Percentiles rank a stretch among this genome's conserved stretches.
phyloP scores from a whole-genome alignment of 2,888 invertebrate species.

The Timema cristinae region DNA sequence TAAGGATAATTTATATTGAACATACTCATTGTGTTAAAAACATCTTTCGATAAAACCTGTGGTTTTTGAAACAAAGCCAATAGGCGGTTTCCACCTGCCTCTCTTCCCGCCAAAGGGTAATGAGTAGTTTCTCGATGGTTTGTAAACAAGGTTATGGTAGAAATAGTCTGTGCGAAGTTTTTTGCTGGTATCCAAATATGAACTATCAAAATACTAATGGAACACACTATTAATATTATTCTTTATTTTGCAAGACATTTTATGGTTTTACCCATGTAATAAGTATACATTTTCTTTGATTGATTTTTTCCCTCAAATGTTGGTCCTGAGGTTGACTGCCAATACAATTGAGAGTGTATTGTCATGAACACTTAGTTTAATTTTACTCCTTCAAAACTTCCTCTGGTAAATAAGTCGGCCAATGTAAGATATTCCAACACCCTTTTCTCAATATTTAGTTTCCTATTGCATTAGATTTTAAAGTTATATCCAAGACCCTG shows the following conservation, averaged over 20 bases:
- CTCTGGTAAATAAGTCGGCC: too few relatives aligned
- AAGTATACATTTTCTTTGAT: too few relatives aligned
- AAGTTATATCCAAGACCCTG: too few relatives aligned
- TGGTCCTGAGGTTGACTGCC: too few relatives aligned
- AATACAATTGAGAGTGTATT: too few relatives aligned
- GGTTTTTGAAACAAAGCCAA: neutral
- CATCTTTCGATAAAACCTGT: neutral
- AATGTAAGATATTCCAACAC: too few relatives aligned
- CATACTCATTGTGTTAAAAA: neutral
- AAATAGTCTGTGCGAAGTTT: neutral
- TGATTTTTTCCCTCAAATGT: too few relatives aligned
- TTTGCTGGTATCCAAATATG: neutral
- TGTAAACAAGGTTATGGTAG: neutral
- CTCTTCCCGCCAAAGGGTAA: neutral
- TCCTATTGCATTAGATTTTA: too few relatives aligned
- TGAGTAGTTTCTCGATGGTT: constrained; percentile 3
- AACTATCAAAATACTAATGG: constrained; percentile 4
- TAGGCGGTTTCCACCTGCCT: neutral
- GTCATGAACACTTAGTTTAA: too few relatives aligned
- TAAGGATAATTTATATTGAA: neutral
- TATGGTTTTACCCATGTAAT: too few relatives aligned
- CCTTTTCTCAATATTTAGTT: too few relatives aligned
- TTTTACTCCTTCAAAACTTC: too few relatives aligned
- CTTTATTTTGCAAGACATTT: neutral
- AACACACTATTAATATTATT: neutral